Evolutionary conservation across 2,888 invertebrate genomes (phyloP).

Genomic region (Cerceris rybyensis): DNA sequence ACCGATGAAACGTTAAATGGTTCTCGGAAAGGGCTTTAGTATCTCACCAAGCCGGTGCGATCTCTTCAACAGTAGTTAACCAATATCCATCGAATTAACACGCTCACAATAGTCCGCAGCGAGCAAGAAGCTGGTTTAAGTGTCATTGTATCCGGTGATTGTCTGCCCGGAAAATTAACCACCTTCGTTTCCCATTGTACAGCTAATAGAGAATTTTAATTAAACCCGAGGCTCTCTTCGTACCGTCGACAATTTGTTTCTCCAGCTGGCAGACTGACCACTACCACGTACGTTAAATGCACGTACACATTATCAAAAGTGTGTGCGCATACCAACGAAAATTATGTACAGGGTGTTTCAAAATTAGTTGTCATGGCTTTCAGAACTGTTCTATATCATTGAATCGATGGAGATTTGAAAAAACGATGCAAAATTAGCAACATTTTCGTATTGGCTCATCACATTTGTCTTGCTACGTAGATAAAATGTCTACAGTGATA

Average conservation of each 20-base stretch:
- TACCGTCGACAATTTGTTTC: slow-evolving; percentile 44
- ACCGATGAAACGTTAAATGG: slow-evolving; percentile 1
- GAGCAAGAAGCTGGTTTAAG: slow-evolving; percentile 23
- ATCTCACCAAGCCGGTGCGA: not conserved
- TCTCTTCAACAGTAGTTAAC: slow-evolving; percentile 1
- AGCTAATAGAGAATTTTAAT: slow-evolving; percentile 62
- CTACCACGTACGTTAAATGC: not conserved
- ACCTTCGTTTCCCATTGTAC: slow-evolving; percentile 54
- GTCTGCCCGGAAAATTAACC: slow-evolving; percentile 55
- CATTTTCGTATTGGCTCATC: no score
- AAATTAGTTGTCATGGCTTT: no score
- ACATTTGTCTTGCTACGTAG: no score
- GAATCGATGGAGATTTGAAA: no score
- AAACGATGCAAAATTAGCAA: no score
- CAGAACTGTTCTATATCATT: no score
- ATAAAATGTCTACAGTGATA: no score
- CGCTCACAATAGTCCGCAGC: slow-evolving; percentile 8
- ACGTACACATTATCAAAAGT: not conserved
- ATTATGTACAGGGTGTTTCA: no score
- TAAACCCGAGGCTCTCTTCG: slow-evolving; percentile 36
- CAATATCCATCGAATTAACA: slow-evolving; percentile 32
- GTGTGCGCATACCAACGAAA: not conserved
- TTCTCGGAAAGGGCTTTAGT: not conserved
- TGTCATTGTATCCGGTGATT: slow-evolving; percentile 35
- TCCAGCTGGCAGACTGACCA: slow-evolving; percentile 23